phyloP scores from a whole-genome alignment of 2,797 vertebrate species.

The Acrocephalus scirpaceus region DNA sequence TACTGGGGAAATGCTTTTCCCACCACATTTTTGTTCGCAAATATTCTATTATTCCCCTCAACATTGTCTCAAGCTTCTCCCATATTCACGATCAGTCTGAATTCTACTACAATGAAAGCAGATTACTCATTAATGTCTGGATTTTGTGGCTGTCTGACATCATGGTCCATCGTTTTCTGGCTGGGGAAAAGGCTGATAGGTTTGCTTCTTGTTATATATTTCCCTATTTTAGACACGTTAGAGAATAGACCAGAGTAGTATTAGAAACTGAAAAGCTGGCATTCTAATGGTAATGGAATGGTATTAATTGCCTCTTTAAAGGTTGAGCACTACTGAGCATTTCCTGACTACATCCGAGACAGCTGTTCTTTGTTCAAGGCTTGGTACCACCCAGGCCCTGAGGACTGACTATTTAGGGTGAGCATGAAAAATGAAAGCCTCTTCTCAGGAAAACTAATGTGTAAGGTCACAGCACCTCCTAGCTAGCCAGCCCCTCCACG shows the following conservation, averaged over 20 bases:
- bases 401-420: neutral
- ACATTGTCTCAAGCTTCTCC: neutral
- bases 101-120: neutral
- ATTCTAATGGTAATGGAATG: neutral
- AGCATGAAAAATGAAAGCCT: neutral
- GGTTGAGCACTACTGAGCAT: neutral
- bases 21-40: neutral
- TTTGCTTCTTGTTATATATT: neutral
- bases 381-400: neutral
- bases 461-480: neutral
- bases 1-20: neutral
- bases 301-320: neutral
- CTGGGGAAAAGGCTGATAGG: neutral
- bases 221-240: neutral
- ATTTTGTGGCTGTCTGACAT: neutral
- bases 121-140: neutral
- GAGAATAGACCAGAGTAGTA: neutral
- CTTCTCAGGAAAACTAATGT: neutral
- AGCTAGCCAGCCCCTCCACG: neutral
- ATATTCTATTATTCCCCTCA: neutral
- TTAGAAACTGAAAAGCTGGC: neutral
- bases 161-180: neutral
- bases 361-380: neutral
- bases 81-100: neutral
- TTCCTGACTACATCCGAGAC: neutral